A percentile compares a stretch with the other conserved stretches of the same genome.
Conservation (phyloP, 2,113 vertebrate species). For the Chamaetylas fuelleborni region DNA sequence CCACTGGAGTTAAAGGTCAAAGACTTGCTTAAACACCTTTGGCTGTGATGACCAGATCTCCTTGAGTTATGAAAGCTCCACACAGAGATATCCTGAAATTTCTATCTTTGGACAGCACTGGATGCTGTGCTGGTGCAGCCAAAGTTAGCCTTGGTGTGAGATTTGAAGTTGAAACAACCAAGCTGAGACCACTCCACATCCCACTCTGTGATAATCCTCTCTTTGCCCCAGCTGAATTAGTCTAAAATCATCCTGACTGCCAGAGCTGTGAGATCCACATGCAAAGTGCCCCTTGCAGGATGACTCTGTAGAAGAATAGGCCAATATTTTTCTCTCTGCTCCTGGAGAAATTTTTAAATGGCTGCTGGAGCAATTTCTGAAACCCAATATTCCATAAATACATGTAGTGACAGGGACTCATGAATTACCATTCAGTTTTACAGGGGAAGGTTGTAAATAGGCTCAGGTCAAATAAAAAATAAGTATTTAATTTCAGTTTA, state of each 20-base stretch:
- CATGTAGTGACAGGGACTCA: background rate
- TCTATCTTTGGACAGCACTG: background rate
- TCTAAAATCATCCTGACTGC: background rate
- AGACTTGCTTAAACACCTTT: background rate
- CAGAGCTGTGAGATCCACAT: background rate
- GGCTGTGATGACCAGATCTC: background rate
- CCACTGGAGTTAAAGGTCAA: background rate
- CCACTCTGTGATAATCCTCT: background rate
- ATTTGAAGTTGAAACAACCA: background rate
- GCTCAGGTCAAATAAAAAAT: background rate
- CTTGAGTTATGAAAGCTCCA: background rate
- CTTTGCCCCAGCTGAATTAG: background rate
- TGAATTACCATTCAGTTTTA: background rate
- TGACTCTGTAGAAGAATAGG: background rate
- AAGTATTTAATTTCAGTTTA: background rate
- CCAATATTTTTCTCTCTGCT: background rate
- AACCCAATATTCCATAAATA: background rate
- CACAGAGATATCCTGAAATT: background rate
- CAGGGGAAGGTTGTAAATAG: background rate
- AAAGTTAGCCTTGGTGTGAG: background rate
- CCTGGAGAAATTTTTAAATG: background rate
- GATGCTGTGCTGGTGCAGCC: background rate
- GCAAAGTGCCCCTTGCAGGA: background rate
- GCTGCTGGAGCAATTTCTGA: background rate
- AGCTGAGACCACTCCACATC: background rate